phyloP scores from a whole-genome alignment of 2,888 invertebrate species.

The Sclerodermus sp. region DNA sequence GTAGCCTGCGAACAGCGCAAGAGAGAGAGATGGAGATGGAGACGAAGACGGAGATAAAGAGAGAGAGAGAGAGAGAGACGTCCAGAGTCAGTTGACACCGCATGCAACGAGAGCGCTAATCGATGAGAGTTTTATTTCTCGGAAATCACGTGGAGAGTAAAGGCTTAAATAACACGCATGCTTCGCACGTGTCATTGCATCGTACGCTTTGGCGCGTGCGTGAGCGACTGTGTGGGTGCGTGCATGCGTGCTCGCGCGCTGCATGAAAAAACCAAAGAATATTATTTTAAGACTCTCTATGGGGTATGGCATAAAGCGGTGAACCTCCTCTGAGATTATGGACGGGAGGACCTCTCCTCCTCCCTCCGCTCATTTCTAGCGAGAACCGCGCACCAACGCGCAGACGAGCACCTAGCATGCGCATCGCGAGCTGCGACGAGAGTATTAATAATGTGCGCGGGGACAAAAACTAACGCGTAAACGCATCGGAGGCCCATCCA shows the following conservation, averaged over 20 bases:
- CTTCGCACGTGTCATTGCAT: slow-evolving; percentile 47
- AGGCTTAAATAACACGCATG: slow-evolving; percentile 33
- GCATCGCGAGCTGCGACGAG: slow-evolving; percentile 10
- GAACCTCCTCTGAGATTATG: slow-evolving; percentile 57
- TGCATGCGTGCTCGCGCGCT: slow-evolving; percentile 16
- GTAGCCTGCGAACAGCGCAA: slow-evolving; percentile 46
- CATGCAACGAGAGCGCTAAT: too few species aligned
- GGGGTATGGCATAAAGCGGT: slow-evolving; percentile 49
- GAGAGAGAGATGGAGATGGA: neutral
- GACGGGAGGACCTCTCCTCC: slow-evolving; percentile 23
- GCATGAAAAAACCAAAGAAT: slow-evolving; percentile 46
- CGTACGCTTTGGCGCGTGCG: slow-evolving; percentile 19
- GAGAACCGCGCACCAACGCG: neutral
- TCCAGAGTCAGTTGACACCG: too few species aligned
- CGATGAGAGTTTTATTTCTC: too few species aligned
- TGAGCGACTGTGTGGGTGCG: slow-evolving; percentile 7
- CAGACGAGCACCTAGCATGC: slow-evolving; percentile 25
- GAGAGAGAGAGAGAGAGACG: too few species aligned
- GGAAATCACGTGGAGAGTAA: slow-evolving; percentile 26
- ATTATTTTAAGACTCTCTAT: slow-evolving; percentile 57
- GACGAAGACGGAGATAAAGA: too few species aligned
- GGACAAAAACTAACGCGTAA: neutral
- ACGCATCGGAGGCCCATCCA: neutral
- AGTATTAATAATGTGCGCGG: neutral
- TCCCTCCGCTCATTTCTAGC: too few species aligned